Evolutionary conservation across 2,797 vertebrate species (phyloP).

Genomic region (Picus viridis): DNA sequence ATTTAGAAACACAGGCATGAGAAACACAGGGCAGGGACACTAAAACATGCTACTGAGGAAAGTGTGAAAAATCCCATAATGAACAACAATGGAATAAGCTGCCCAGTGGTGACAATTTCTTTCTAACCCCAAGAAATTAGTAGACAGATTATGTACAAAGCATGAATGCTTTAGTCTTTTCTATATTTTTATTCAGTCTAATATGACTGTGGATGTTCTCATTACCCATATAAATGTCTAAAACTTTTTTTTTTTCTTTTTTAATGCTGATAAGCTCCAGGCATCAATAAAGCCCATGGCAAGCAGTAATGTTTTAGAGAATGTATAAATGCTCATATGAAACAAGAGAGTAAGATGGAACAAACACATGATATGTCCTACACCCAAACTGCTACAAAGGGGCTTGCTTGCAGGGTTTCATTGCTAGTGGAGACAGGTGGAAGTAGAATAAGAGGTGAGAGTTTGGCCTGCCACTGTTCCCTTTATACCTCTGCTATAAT

Average conservation of each 20-base stretch:
- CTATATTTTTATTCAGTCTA: constrained; percentile 28
- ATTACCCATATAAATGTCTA: constrained; percentile 28
- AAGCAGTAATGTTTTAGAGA: background rate
- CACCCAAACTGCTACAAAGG: background rate
- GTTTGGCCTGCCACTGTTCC: background rate
- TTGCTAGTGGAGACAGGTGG: background rate
- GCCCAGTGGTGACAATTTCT: constrained; percentile 30
- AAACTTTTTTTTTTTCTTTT: background rate
- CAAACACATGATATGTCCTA: background rate
- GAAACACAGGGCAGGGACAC: constrained; percentile 1
- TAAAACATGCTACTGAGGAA: background rate
- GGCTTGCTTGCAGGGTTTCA: background rate
- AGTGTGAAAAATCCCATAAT: constrained; percentile 18
- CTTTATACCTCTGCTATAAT: background rate
- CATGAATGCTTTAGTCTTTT: constrained; percentile 34
- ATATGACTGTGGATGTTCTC: constrained; percentile 14
- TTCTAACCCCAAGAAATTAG: constrained; percentile 47
- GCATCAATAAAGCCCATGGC: background rate
- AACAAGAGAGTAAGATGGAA: background rate
- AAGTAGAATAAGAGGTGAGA: background rate
- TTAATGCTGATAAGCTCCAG: background rate
- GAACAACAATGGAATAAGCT: constrained; percentile 25
- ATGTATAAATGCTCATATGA: background rate
- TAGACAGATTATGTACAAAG: constrained; percentile 4
- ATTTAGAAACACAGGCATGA: background rate